Percentiles rank a stretch among this genome's conserved stretches.
These are phyloP conservation scores for Bibio marci DNA, from an alignment of 2,888 invertebrate genomes.

Conservation along the genomic window DNA sequence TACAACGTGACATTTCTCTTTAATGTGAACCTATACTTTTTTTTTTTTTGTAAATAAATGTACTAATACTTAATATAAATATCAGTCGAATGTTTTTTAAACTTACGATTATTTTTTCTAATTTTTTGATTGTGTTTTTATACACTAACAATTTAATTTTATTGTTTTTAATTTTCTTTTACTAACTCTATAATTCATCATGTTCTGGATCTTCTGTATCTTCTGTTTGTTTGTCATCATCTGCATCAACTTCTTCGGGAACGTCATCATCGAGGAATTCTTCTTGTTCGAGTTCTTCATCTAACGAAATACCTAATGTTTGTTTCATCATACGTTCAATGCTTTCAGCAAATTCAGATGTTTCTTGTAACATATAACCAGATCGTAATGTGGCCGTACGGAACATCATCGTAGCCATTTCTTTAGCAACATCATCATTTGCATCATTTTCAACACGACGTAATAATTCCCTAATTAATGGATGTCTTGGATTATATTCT, in stretches of 20 bases:
- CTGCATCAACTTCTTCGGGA: constrained; percentile 25
- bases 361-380: constrained; percentile 81
- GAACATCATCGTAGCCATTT: constrained; percentile 79
- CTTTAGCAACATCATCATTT: constrained; percentile 58
- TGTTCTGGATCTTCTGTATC: constrained; percentile 32
- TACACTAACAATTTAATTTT: too few relatives aligned
- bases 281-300: constrained; percentile 39
- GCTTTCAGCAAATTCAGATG: constrained; percentile 72
- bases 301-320: constrained; percentile 57
- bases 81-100: too few relatives aligned
- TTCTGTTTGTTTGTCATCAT: constrained; percentile 26
- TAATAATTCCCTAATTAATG: constrained; percentile 80
- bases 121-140: too few relatives aligned
- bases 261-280: constrained; percentile 29
- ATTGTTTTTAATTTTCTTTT: too few relatives aligned
- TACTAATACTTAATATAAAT: too few relatives aligned
- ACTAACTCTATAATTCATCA: constrained; percentile 38
- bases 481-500: constrained; percentile 96
- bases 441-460: constrained; percentile 62
- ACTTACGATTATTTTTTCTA: too few relatives aligned
- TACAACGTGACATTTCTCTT: too few relatives aligned
- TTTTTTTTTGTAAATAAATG: too few relatives aligned
- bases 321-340: constrained; percentile 81
- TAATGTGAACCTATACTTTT: too few relatives aligned
- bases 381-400: constrained; percentile 84